Base-by-base conservation (phyloP, 1,140 invertebrate genomes). In the Drosophila pachea region DNA sequence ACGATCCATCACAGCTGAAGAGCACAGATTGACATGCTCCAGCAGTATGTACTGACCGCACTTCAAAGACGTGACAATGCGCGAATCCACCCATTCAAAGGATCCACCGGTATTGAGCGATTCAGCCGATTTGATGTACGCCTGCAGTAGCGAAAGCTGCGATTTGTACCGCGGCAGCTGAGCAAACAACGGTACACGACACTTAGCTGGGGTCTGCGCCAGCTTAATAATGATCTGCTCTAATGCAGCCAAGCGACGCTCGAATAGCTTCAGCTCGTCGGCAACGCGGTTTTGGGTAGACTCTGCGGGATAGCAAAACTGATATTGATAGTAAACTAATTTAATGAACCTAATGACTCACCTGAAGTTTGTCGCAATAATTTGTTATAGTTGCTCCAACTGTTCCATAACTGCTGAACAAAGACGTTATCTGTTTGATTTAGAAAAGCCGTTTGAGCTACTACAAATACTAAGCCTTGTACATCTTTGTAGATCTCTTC, bases 1-100 rank as follows among this genome's bases (percentile, higher is more conserved):
- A 74, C 99, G 92, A 90, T 99, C 99, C 71, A 99, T 91, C 8
- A 99, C 97, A 35, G 98, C 98, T 2, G 98, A 93, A 74, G 96
- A 97, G 89, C 98, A 99, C 29, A 99, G 93, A 91, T 99, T 99
- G 0, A 98, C 98, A 90, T 99, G 97, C 90, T 99, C 98, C 42
- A 99, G 53, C 56, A 81, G 63, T 22, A 89, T 87, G 7, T 79
- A 88, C 54, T 89, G 84, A 0, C 89, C 89, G 45, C 68, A 76
- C 32, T 89, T 89, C 2, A 90, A 49, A 11, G 81, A 76, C 79
- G 96, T 95, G 0, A 99, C 95, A 53, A 99, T 92, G 36, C 96
- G 88, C 55, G 97, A 99, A 90, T 99, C 97, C 8, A 98, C 93
- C 98, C 98, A 99, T 90, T 99, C 97, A 90, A 99, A 99, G 90